phyloP scores from a whole-genome alignment of 2,113 vertebrate genomes.

The Formicarius rufipectus region DNA sequence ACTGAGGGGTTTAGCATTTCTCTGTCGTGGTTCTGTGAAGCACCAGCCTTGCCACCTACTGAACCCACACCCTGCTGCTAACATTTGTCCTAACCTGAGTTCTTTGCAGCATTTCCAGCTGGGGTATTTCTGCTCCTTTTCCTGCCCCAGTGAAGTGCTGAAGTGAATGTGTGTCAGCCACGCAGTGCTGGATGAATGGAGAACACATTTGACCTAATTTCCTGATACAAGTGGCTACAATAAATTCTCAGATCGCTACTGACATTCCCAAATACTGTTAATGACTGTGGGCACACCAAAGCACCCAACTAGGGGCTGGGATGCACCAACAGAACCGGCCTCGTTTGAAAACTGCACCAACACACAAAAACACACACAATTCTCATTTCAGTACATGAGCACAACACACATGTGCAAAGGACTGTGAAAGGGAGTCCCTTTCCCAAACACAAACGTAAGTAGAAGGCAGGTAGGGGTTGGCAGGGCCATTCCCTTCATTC shows the following conservation, averaged over 20 bases:
- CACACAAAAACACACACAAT: background rate
- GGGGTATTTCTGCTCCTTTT: background rate
- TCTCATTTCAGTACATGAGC: background rate
- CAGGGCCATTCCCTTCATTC: background rate
- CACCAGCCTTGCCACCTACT: background rate
- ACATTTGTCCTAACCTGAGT: background rate
- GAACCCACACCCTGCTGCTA: background rate
- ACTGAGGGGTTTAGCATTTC: background rate
- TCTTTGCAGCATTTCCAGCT: background rate
- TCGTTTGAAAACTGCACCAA: background rate
- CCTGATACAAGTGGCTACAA: background rate
- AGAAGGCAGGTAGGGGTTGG: background rate
- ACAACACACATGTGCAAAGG: rapidly evolving
- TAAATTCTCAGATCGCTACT: background rate
- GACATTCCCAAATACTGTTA: background rate
- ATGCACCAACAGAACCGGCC: rapidly evolving
- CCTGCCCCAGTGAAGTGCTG: background rate
- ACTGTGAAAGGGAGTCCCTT: background rate
- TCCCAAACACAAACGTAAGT: background rate
- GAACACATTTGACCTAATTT: constrained; percentile 15
- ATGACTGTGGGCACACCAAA: background rate
- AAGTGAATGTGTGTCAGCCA: background rate
- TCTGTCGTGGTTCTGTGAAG: background rate
- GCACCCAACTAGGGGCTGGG: background rate
- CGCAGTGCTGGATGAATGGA: background rate